Evolutionary conservation across 2,113 vertebrate species (phyloP), one percentile per base, ranked within the genome.

Genomic region (Dromas ardeola): DNA sequence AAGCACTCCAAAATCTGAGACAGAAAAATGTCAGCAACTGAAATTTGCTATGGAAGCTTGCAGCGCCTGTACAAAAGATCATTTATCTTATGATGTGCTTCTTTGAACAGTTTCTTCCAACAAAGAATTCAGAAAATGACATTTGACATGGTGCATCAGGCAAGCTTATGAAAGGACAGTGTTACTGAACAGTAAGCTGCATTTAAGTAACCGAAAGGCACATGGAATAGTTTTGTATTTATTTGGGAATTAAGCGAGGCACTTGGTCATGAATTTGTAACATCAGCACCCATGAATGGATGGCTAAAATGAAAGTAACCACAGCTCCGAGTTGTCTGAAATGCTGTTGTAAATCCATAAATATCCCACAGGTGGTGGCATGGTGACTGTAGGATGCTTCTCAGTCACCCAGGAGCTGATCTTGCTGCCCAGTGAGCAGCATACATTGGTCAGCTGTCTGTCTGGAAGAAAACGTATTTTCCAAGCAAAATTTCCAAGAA

Each of bases 51-150:
- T 34, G 43, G 71, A 62, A 85, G 25, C 30, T 80, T 80, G 58
- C 52, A 80, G 27, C 1, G 1, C 13, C 70, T 82, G n/a, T 61
- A 82, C 40, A 90, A 80, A 88, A 86, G 45, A 84, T 22, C 55
- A 62, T 76, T 90, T 69, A 38, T 70, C 34, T 88, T 72, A 38
- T 0, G 1, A 47, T 21, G 38, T n/a, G 42, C 49, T 92, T 34
- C 59, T 91, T 26, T 47, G n/a, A 82, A 62, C 16, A 50, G 21
- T 6, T 29, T 87, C 66, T 85, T 80, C 66, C 42, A 80, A 69
- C 70, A 93, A 72, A 82, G 32, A 17, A 29, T 61, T 80, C 58
- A 88, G 90, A 72, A 95, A 94, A 83, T 50, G 20, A 42, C 23
- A 16, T 86, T 74, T 63, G 69, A 74, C 34, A 92, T 0, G 1